Evolutionary conservation across 2,113 vertebrate species (phyloP), one percentile per base, ranked within the genome.

Genomic region (Pagrus major): DNA sequence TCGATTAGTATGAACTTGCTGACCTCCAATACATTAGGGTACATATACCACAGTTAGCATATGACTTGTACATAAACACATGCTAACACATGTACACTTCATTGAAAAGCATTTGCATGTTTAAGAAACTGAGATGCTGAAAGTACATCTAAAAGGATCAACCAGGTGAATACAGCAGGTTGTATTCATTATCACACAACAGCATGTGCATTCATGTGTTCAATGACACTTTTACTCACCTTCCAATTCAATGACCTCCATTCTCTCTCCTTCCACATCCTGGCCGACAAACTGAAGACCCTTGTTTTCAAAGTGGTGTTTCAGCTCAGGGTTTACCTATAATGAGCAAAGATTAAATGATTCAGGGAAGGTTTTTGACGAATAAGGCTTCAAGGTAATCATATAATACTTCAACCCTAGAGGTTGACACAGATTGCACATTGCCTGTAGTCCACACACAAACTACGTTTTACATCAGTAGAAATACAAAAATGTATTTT

Each of bases 211-310:
- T 11, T 7, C n/a, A 27, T 18, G 33, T 21, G 78, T 67, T 46
- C 3, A 27, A 23, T 3, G 6, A 11, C 3, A 20, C 15, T 42
- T 39, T 70, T 52, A 71, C 94, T 93, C 66, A 98, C 97, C 96
- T 35, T 98, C 96, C 88, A 99, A 79, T 81, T 99, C 97, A 42
- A 99, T 94, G 47, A 99, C 92, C 86, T 99, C 98, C 98, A 99
- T 99, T 73, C 97, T 88, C 59, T 98, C 96, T 67, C 98, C 98
- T 86, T 96, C 96, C 58, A 96, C 93, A 56, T 99, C 97, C 73
- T 99, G 96, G 39, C 98, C 98, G 2, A 98, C 97, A 78, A 99
- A 99, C 73, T 93, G 95, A 86, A 99, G 90, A 21, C 98, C 97
- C 29, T 94, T 96, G 18, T 95, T 91, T 79, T 98, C 96, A 91